These are phyloP conservation scores for Hetaerina titia DNA, from an alignment of 2,888 invertebrate species.

Conservation along the genomic window DNA sequence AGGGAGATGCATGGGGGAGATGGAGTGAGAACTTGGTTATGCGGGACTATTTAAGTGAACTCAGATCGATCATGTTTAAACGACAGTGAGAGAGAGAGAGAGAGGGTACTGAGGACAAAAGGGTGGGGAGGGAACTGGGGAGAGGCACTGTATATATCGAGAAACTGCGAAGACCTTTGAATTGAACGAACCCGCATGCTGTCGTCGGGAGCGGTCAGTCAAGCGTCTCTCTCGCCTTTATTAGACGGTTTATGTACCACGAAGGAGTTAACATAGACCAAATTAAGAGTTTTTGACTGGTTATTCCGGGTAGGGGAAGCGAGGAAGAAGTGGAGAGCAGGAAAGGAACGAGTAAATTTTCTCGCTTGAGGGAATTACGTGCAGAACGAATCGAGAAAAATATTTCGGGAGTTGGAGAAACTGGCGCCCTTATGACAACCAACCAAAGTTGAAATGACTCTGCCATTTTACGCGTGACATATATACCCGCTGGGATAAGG, in stretches of 20 bases:
- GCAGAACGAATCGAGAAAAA: no score
- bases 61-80: not conserved
- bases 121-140: not conserved
- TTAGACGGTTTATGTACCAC: not conserved
- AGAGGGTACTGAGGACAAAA: not conserved
- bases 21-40: not conserved
- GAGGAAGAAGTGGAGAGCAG: no score
- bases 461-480: no score
- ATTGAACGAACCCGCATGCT: not conserved
- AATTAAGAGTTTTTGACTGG: not conserved
- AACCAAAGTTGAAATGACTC: no score
- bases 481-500: no score
- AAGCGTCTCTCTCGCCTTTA: not conserved
- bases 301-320: no score
- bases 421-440: no score
- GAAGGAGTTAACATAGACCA: not conserved
- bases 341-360: no score
- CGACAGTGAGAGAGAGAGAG: not conserved
- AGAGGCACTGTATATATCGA: not conserved
- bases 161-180: not conserved
- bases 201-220: not conserved
- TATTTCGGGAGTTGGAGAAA: no score
- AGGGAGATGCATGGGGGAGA: not conserved
- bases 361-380: no score
- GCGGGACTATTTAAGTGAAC: constrained; percentile 5